Evolutionary conservation across 1,140 invertebrate genomes (phyloP).

Genomic region (Aethina tumida): DNA sequence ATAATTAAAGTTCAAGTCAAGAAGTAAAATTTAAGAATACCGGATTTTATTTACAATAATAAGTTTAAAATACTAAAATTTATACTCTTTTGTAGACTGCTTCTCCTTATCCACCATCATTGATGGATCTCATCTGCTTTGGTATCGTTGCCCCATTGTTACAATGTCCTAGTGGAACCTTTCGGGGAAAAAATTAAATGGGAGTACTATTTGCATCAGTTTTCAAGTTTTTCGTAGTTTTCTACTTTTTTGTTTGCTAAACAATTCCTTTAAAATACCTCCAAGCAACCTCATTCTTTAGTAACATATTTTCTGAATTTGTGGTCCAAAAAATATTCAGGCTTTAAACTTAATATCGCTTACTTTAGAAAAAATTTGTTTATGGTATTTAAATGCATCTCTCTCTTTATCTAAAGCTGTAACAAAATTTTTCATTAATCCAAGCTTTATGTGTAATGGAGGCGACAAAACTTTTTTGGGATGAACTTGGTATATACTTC

Average conservation of each 20-base stretch:
- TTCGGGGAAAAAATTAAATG: conserved; percentile 5
- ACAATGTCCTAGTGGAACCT: conserved; percentile 1
- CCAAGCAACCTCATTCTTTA: too few relatives aligned
- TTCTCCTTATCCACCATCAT: conserved; percentile 8
- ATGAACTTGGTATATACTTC: too few relatives aligned
- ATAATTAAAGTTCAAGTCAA: too few relatives aligned
- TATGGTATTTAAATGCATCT: conserved; percentile 5
- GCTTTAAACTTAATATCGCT: conserved; percentile 3
- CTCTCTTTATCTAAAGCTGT: conserved; percentile 1
- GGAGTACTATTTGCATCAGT: background rate
- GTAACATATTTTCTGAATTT: too few relatives aligned
- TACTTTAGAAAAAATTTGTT: conserved; percentile 7
- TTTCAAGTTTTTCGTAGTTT: conserved; percentile 1
- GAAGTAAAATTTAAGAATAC: too few relatives aligned
- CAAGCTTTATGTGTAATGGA: conserved; percentile 2
- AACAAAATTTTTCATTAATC: too few relatives aligned
- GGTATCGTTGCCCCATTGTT: conserved; percentile 9
- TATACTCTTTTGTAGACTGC: too few relatives aligned
- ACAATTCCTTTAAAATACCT: conserved; percentile 1
- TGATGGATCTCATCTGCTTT: conserved; percentile 3
- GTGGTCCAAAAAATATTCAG: too few relatives aligned
- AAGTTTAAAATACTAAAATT: too few relatives aligned
- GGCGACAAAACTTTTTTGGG: conserved; percentile 8
- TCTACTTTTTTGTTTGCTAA: background rate
- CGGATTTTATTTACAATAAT: too few relatives aligned